Evolutionary conservation across 2,797 vertebrate species (phyloP).

Genomic region (Malacoraja senta): DNA sequence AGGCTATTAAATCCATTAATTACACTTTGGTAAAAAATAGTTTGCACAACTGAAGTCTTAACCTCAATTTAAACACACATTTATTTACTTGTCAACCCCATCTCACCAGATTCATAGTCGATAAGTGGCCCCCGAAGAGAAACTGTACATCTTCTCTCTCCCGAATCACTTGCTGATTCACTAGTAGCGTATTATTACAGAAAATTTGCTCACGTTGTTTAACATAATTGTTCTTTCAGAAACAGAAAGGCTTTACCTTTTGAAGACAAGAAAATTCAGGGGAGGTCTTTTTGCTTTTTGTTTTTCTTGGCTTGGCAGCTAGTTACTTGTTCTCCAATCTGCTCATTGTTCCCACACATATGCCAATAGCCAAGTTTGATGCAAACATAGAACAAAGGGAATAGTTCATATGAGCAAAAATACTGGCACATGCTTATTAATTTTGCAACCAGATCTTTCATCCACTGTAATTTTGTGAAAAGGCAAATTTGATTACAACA

Average conservation of each 20-base stretch:
- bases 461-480: neutral
- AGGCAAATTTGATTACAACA: neutral
- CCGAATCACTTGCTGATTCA: neutral
- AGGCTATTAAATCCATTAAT: neutral
- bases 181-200: neutral
- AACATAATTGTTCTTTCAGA: neutral
- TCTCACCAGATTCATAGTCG: neutral
- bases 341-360: neutral
- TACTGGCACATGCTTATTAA: neutral
- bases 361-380: neutral
- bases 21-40: neutral
- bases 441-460: neutral
- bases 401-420: neutral
- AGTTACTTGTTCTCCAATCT: neutral
- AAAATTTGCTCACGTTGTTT: neutral
- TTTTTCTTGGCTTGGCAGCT: neutral
- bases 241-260: neutral
- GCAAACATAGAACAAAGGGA: neutral
- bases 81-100: neutral
- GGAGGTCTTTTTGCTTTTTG: neutral
- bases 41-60: neutral
- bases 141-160: neutral
- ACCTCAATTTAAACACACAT: neutral
- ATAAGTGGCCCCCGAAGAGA: no score
- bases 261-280: neutral